Conservation (phyloP, 2,113 vertebrate species). For the Aix galericulata region DNA sequence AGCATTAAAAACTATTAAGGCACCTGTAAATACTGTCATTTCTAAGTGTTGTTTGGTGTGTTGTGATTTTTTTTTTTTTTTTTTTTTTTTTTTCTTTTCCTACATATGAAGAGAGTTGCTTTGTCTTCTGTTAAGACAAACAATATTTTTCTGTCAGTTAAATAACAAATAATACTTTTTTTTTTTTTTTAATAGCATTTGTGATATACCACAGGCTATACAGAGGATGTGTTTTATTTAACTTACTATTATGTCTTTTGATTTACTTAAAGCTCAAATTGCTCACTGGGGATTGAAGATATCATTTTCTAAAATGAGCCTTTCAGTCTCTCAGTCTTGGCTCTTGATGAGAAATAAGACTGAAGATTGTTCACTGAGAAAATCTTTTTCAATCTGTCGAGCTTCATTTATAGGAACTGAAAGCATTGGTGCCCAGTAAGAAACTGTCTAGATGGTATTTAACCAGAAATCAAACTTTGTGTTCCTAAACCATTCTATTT, state of each 20-base stretch:
- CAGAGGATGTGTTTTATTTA: constrained; percentile 7
- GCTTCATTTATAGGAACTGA: background rate
- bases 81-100: background rate
- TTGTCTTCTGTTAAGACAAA: background rate
- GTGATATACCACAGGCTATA: background rate
- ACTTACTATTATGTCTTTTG: background rate
- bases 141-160: background rate
- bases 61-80: too few relatives aligned
- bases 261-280: constrained; percentile 28
- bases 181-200: background rate
- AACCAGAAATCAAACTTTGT: background rate
- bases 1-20: background rate
- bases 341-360: background rate
- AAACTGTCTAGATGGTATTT: background rate
- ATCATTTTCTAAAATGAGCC: constrained; percentile 17
- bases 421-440: background rate
- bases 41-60: background rate
- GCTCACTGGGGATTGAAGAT: background rate
- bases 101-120: background rate
- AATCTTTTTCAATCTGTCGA: background rate
- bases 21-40: background rate
- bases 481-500: background rate
- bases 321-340: constrained; percentile 8
- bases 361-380: background rate
- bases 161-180: constrained; percentile 5